phyloP scores from a whole-genome alignment of 2,113 vertebrate genomes.

The Trinectes maculatus region DNA sequence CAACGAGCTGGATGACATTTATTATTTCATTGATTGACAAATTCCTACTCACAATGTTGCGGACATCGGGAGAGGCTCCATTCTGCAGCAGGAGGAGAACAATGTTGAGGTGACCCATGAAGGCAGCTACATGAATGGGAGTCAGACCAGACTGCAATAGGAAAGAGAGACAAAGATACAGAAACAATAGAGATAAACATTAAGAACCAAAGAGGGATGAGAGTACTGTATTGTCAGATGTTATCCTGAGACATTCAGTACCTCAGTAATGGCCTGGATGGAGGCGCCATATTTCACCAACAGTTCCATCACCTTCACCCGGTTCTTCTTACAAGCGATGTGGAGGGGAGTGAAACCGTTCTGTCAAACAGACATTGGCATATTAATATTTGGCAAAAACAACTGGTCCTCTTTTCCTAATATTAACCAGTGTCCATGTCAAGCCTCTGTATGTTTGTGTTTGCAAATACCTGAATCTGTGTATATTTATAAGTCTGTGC shows the following conservation, averaged over 20 bases:
- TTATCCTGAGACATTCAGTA: slow-evolving; percentile 66
- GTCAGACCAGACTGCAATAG: slow-evolving; percentile 96
- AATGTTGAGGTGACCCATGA: slow-evolving; percentile 99
- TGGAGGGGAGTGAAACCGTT: slow-evolving; percentile 99
- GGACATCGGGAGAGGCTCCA: slow-evolving; percentile 95
- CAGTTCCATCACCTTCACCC: slow-evolving; percentile 99
- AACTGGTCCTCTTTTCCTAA: too few relatives aligned
- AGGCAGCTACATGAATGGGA: slow-evolving; percentile 97
- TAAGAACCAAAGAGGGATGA: not conserved
- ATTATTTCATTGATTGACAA: slow-evolving; percentile 2
- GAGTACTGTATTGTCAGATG: not conserved
- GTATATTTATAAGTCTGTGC: not conserved
- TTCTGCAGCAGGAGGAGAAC: slow-evolving; percentile 98
- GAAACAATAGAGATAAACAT: not conserved
- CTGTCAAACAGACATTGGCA: slow-evolving; percentile 75
- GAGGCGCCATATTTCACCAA: slow-evolving; percentile 98
- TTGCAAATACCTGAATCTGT: not conserved
- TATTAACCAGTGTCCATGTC: not conserved
- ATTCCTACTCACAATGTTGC: slow-evolving; percentile 94
- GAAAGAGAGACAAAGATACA: slow-evolving; percentile 65
- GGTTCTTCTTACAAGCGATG: slow-evolving; percentile 99
- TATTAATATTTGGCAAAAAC: too few relatives aligned
- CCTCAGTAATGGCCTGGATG: slow-evolving; percentile 99
- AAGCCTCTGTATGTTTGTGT: not conserved
- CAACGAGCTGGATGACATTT: slow-evolving; percentile 1